Base-by-base conservation (phyloP, 1,140 invertebrate species). In the Trissolcus basalis region DNA sequence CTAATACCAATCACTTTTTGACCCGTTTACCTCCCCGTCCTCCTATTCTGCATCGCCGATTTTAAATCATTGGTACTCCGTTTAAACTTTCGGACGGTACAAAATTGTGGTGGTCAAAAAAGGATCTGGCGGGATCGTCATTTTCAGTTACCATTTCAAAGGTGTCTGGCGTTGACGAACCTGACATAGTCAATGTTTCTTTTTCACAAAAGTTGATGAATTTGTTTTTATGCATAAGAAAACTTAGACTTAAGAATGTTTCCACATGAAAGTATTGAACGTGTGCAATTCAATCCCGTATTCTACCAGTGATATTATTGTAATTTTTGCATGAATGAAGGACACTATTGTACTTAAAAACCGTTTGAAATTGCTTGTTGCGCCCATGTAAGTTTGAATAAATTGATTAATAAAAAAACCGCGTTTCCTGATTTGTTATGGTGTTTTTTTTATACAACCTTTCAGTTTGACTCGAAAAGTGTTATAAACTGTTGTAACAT, bases 271-370 rank as follows among this genome's bases (percentile, higher is more conserved):
- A 76, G 65, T 70, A 69, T 65, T 65, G 60, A 63, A 49, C 11
- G 65, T 76, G 73, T 65, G 60, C 56, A 69, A 75, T 75, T 69
- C 60, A 59, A 12, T 69, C 53, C 54, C 65, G 48, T 59, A 75
- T 75, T 60, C 7, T 64, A 54, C 54, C 44, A 69, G 65, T 75
- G 64, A 69, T 75, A 69, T 75, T 69, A 75, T 60, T 75, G 54
- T 75, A 63, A 68, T 63, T 58, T 60, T 33, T 12, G 51, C 35
- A 61, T 58, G 68, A 27, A 70, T 65, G 69, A 4, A 53, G 59
- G 60, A 44, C 1, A 1, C 7, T 39, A 55, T 53, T 59, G 13
- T 54, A 51, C 35, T 54, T 39, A 41, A 65, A 6, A 51, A 27
- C 19, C 4, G n/a, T 53, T 11, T 39, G n/a, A 39, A 33, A 64